Conservation (phyloP, 2,113 vertebrate species). For the Rana temporaria region DNA sequence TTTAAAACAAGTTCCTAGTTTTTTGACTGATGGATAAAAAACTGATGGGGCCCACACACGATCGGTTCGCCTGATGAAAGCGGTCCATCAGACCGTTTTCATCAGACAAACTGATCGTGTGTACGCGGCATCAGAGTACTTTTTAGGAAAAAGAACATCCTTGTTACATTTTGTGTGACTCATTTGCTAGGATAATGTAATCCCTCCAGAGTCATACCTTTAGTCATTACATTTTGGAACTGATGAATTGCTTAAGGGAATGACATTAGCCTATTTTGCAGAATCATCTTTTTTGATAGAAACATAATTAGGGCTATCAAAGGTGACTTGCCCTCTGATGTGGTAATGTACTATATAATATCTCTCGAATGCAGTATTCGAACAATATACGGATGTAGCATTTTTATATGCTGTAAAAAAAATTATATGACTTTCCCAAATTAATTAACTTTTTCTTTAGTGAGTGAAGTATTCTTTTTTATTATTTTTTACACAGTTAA, state of each 20-base stretch:
- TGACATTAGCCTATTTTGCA: slow-evolving; percentile 46
- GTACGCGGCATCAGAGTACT: background rate
- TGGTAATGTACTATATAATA: slow-evolving; percentile 32
- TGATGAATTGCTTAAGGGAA: slow-evolving; percentile 41
- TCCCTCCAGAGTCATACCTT: slow-evolving; percentile 18
- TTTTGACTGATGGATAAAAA: too few relatives aligned
- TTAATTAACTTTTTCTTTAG: background rate
- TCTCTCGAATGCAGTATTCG: background rate
- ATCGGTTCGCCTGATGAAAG: too few relatives aligned
- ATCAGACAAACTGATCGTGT: too few relatives aligned
- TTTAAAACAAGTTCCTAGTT: too few relatives aligned
- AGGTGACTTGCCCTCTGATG: slow-evolving; percentile 30
- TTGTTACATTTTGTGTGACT: background rate
- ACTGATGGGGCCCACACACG: too few relatives aligned
- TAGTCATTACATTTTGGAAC: slow-evolving; percentile 32
- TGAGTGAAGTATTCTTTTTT: background rate
- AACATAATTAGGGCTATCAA: slow-evolving; percentile 42
- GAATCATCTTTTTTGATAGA: slow-evolving; percentile 35
- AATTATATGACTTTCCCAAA: slow-evolving; percentile 7
- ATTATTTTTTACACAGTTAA: background rate
- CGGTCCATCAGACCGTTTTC: too few relatives aligned
- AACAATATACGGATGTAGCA: background rate
- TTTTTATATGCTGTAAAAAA: background rate
- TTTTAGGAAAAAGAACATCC: background rate
- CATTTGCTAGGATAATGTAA: background rate